Conservation (phyloP, 1,140 invertebrate species). For the Drosophila sulfurigaster region DNA sequence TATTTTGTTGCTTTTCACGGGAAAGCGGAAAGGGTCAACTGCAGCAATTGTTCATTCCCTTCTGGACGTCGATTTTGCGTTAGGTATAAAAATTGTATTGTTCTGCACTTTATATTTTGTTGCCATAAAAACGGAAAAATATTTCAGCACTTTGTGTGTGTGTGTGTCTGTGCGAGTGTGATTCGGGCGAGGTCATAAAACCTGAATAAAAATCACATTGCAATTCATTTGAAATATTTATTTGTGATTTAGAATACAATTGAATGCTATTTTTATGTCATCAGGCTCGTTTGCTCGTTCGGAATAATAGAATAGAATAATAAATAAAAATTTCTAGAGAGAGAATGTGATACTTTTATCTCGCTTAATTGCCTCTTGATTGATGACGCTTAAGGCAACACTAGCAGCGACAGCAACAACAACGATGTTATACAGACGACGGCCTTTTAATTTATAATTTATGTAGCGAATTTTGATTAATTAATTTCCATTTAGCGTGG, state of each 20-base stretch:
- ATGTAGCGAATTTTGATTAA: slow-evolving; percentile 76
- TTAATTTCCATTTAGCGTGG: slow-evolving; percentile 69
- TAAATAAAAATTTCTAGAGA: slow-evolving; percentile 6
- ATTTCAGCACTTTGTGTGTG: slow-evolving; percentile 25
- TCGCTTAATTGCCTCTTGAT: slow-evolving; percentile 63
- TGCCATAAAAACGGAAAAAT: slow-evolving; percentile 33
- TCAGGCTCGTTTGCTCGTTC: slow-evolving; percentile 2
- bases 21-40: not conserved
- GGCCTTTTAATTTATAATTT: slow-evolving; percentile 80
- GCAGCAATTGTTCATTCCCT: not conserved
- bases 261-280: slow-evolving; percentile 50
- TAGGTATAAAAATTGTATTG: slow-evolving; percentile 8
- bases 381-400: slow-evolving; percentile 52
- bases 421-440: slow-evolving; percentile 32
- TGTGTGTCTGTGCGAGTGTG: not conserved
- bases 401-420: slow-evolving; percentile 41
- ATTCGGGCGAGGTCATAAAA: slow-evolving; percentile 26
- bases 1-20: not conserved
- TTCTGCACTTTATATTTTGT: slow-evolving; percentile 22
- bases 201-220: slow-evolving; percentile 44
- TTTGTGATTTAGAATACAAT: slow-evolving; percentile 71
- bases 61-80: not conserved
- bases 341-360: slow-evolving; percentile 11
- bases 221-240: slow-evolving; percentile 76
- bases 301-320: slow-evolving; percentile 17